Conservation (phyloP, 2,797 vertebrate genomes). For the Lithobates sylvaticus region DNA sequence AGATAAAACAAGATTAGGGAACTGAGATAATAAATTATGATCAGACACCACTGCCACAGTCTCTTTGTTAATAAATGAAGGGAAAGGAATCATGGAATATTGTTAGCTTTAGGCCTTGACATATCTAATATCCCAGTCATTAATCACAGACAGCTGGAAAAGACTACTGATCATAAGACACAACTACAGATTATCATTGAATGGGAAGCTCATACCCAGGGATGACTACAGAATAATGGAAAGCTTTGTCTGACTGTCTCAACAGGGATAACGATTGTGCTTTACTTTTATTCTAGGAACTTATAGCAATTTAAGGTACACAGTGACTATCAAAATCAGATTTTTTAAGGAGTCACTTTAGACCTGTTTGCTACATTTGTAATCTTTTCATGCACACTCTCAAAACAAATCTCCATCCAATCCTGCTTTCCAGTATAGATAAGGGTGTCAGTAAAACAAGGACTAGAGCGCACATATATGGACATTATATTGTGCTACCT, state of each 20-base stretch:
- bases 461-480: too few species aligned
- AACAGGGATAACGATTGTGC: not conserved
- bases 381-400: too few species aligned
- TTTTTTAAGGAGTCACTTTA: too few species aligned
- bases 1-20: conserved; percentile 42
- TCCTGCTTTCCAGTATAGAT: too few species aligned
- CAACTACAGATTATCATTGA: conserved; percentile 16
- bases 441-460: too few species aligned
- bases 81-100: not conserved
- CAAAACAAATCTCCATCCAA: too few species aligned
- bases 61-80: conserved; percentile 47
- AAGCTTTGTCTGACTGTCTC: conserved; percentile 23
- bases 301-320: not conserved
- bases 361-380: too few species aligned
- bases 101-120: conserved; percentile 48
- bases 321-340: too few species aligned
- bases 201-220: conserved; percentile 19
- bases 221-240: conserved; percentile 11
- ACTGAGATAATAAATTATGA: conserved; percentile 39
- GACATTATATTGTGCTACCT: too few species aligned
- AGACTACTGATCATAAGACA: conserved; percentile 14
- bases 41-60: conserved; percentile 6
- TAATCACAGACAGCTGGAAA: conserved; percentile 41
- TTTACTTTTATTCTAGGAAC: not conserved
- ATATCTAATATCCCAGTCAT: conserved; percentile 39